A percentile compares a stretch with the other conserved stretches of the same genome.
Evolutionary conservation across 1,140 invertebrate genomes (phyloP).

Genomic region (Leptinotarsa lineolata): DNA sequence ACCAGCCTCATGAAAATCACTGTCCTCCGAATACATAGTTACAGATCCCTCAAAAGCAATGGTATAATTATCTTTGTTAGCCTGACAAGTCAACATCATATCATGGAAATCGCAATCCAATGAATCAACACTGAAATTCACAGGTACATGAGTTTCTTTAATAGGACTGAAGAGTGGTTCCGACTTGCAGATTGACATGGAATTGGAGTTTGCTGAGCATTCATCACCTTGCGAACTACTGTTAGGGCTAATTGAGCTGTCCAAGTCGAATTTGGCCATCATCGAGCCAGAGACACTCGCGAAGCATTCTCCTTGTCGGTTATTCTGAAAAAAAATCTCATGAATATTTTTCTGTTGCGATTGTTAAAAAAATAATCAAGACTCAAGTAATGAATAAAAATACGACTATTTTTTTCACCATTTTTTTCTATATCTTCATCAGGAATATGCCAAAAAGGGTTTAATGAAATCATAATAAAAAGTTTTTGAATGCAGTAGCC

Average conservation of each 20-base stretch:
- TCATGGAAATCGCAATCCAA: slow-evolving; percentile 84
- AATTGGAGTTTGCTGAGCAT: slow-evolving; percentile 72
- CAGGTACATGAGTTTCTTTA: slow-evolving; percentile 73
- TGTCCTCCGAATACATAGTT: slow-evolving; percentile 83
- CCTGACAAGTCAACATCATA: slow-evolving; percentile 85
- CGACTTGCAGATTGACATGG: slow-evolving; percentile 87
- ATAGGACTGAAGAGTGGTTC: slow-evolving; percentile 89
- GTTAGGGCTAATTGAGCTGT: slow-evolving; percentile 73
- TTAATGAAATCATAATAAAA: too few species aligned
- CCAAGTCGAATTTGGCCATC: slow-evolving; percentile 78
- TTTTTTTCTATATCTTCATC: too few species aligned
- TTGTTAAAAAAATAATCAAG: neutral
- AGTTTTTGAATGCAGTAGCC: neutral
- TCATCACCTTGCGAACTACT: slow-evolving; percentile 76
- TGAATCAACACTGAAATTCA: slow-evolving; percentile 86
- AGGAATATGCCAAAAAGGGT: too few species aligned
- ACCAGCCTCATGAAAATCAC: slow-evolving; percentile 70
- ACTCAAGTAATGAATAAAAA: too few species aligned
- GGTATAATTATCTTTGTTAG: slow-evolving; percentile 93
- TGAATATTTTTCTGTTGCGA: neutral
- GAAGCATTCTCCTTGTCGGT: slow-evolving; percentile 77
- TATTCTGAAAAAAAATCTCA: slow-evolving; percentile 56
- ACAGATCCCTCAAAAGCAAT: slow-evolving; percentile 90
- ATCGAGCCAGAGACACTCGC: slow-evolving; percentile 80
- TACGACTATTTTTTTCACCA: too few species aligned